Base-by-base conservation (phyloP, 1,140 invertebrate species). In the Bombus confusus region DNA sequence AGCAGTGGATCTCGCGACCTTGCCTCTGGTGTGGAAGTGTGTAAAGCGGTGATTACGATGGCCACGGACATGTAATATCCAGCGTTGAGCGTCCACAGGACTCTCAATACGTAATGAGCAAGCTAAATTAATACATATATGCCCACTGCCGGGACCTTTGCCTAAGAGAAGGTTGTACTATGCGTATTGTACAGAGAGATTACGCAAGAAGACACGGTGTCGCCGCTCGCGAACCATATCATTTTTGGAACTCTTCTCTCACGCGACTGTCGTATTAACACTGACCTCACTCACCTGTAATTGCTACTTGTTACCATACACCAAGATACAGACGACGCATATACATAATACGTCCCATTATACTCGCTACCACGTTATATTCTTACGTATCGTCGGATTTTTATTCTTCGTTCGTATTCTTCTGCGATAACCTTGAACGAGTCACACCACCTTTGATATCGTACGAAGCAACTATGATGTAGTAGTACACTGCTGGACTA, bases 281-380 rank as follows among this genome's bases (percentile, higher is more conserved):
- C 92, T 94, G 94, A 95, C 94, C 94, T 94, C 93, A 93, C 90
- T 95, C 94, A 94, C 94, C 94, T 94, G 88, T 95, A 95, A 95
- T 95, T 95, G 92, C 93, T 93, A 92, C 86, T 85, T 91, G 91
- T 91, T 92, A 87, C 87, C 85, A 68, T 89, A 85, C 88, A 86
- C 80, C 82, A 79, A 90, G 90, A 86, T 86, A 87, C 81, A 84
- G 83, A 74, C 83, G 87, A 86, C 80, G 77, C 86, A 92, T 89
- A 92, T 52, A 52, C 47, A 52, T 93, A 92, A 94, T 89, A 80
- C 90, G 79, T 75, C 71, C 87, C 79, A 89, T 90, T 92, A 93
- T 87, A 86, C 79, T 80, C n/a, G 64, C 52, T 74, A 66, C 81
- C 52, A 62, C 15, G 52, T 47, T 86, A 88, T 39, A 68, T 77